These are phyloP conservation scores for Epinephelus coioides DNA, from an alignment of 2,797 vertebrate genomes.

Conservation along the genomic window DNA sequence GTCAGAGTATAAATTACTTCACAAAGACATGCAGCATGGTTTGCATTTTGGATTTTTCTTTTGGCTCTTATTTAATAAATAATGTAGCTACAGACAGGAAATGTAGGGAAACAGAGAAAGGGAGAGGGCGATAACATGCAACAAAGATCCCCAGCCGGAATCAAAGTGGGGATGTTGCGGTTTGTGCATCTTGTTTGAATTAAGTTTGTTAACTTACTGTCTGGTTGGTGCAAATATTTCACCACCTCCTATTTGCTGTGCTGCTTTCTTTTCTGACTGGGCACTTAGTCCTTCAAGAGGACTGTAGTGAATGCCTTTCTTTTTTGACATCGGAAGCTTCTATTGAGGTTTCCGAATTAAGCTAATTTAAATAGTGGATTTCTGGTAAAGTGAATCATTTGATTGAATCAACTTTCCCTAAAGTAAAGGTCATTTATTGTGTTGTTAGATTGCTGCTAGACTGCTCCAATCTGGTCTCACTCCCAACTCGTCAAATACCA, in stretches of 20 bases:
- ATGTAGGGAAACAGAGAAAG: background rate
- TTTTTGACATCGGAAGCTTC: no score
- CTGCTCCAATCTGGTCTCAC: no score
- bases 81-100: background rate
- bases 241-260: background rate
- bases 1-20: background rate
- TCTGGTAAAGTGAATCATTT: no score
- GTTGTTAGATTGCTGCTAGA: no score
- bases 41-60: background rate
- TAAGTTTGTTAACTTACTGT: conserved; percentile 3
- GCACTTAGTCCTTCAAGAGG: background rate
- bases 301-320: no score
- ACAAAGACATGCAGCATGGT: background rate
- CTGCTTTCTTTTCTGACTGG: background rate
- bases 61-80: background rate
- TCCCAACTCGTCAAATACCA: no score
- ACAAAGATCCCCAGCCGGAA: background rate
- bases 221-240: background rate
- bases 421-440: no score
- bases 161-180: background rate
- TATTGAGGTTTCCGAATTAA: no score
- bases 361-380: no score
- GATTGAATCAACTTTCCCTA: no score
- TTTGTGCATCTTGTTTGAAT: background rate
- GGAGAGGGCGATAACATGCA: background rate